These are phyloP conservation scores for Orchesella flavescens DNA, from an alignment of 2,888 invertebrate species.

Conservation along the genomic window DNA sequence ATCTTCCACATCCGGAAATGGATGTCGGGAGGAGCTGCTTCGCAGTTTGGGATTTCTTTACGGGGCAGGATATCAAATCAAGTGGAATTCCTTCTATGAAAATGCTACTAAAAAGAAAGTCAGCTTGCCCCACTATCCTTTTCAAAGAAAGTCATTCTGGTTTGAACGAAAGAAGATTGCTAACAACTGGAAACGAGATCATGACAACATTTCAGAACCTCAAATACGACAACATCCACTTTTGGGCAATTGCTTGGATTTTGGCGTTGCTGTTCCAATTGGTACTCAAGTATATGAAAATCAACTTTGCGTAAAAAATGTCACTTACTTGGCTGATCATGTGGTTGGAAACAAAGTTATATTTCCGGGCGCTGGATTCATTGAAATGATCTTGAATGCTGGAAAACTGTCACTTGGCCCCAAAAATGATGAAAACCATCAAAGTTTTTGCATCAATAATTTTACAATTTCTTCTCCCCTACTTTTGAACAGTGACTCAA, in stretches of 20 bases:
- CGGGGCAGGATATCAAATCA: not conserved
- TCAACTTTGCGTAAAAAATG: not conserved
- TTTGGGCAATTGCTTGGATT: not conserved
- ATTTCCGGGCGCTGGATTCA: constrained; percentile 55
- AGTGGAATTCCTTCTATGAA: constrained; percentile 31
- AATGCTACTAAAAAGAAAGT: no score
- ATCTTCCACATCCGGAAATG: no score
- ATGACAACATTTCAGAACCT: not conserved
- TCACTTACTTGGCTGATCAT: constrained; percentile 53
- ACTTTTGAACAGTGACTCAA: not conserved
- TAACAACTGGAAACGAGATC: not conserved
- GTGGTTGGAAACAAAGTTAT: constrained; percentile 13
- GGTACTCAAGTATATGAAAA: not conserved
- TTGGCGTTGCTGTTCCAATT: no score
- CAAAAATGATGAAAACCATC: no score
- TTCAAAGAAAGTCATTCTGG: constrained; percentile 51
- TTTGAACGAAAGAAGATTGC: not conserved
- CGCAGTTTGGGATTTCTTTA: not conserved
- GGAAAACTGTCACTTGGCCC: not conserved
- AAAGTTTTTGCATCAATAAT: no score
- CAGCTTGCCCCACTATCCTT: constrained; percentile 28
- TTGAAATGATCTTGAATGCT: constrained; percentile 49
- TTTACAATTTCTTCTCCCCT: not conserved
- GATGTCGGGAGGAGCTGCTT: not conserved
- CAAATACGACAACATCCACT: constrained; percentile 26